Percentiles rank a stretch among this genome's conserved stretches.
These are phyloP conservation scores for Lepilemur ruficaudatus DNA, from an alignment of 2,797 vertebrate genomes.

Conservation along the genomic window DNA sequence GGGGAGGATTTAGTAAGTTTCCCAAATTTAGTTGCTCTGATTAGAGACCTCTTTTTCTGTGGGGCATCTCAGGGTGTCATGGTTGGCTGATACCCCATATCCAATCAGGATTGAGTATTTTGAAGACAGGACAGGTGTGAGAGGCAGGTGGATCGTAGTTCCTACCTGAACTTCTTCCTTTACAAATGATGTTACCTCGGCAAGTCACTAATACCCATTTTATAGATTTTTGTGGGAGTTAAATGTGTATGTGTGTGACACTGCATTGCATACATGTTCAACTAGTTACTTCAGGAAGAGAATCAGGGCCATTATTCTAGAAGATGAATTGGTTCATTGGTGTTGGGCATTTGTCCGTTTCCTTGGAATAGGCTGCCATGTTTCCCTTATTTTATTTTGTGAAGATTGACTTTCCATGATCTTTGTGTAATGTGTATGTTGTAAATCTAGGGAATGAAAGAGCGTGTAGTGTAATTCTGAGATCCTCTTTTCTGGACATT, in stretches of 20 bases:
- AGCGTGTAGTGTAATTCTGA: background rate
- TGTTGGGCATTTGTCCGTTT: background rate
- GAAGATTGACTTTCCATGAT: background rate
- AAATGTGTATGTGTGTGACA: rapidly evolving
- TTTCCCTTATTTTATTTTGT: background rate
- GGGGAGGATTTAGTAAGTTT: background rate
- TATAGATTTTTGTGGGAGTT: background rate
- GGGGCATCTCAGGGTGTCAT: background rate
- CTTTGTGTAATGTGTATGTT: background rate
- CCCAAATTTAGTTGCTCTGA: background rate
- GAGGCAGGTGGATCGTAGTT: background rate
- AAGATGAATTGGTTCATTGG: background rate
- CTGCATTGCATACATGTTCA: background rate
- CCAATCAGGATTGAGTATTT: background rate
- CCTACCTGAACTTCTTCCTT: background rate
- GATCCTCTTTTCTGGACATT: background rate
- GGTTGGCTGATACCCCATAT: background rate
- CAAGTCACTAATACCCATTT: background rate
- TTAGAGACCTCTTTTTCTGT: background rate
- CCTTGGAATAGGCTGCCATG: background rate
- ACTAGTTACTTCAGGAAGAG: background rate
- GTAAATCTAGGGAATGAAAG: background rate
- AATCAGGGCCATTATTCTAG: background rate
- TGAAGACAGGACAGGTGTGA: background rate
- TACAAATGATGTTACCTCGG: background rate